Percentiles rank a stretch among this genome's conserved stretches.
Conservation (phyloP, 1,140 invertebrate species). For the Monochamus saltuarius region DNA sequence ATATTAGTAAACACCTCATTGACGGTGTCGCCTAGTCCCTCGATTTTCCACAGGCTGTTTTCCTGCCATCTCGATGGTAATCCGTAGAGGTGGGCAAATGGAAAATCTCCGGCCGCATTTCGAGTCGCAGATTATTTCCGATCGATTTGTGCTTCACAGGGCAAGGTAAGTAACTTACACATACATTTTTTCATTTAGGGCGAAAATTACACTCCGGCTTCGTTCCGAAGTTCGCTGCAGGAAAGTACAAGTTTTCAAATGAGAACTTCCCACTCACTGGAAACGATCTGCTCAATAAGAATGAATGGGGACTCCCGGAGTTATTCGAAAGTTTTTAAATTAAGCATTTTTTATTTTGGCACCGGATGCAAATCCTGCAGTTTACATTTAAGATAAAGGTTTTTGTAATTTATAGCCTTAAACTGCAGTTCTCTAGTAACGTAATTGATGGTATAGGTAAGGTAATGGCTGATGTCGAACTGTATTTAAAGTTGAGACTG, state of each 20-base stretch:
- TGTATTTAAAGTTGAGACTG: too few relatives aligned
- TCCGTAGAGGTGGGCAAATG: too few relatives aligned
- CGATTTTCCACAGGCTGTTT: too few relatives aligned
- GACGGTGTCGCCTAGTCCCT: too few relatives aligned
- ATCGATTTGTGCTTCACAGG: conserved; percentile 24
- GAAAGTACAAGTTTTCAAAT: conserved; percentile 11
- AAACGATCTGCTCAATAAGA: conserved; percentile 8
- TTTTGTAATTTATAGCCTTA: not conserved
- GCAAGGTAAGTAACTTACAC: conserved; percentile 25
- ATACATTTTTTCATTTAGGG: conserved; percentile 28
- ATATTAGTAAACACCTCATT: too few relatives aligned
- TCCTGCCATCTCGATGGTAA: too few relatives aligned
- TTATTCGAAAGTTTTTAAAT: conserved; percentile 15
- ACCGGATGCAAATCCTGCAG: not conserved
- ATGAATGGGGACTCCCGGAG: conserved; percentile 6
- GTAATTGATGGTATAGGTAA: too few relatives aligned
- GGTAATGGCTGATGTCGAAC: too few relatives aligned
- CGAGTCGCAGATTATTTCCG: conserved; percentile 33
- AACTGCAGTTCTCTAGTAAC: too few relatives aligned
- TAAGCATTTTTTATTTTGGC: conserved; percentile 3
- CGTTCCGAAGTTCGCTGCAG: conserved; percentile 10
- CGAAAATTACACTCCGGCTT: conserved; percentile 24
- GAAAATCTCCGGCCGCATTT: too few relatives aligned
- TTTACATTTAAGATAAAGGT: not conserved
- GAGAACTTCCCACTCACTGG: not conserved